Evolutionary conservation across 2,888 invertebrate species (phyloP).

Genomic region (Eurois occulta): DNA sequence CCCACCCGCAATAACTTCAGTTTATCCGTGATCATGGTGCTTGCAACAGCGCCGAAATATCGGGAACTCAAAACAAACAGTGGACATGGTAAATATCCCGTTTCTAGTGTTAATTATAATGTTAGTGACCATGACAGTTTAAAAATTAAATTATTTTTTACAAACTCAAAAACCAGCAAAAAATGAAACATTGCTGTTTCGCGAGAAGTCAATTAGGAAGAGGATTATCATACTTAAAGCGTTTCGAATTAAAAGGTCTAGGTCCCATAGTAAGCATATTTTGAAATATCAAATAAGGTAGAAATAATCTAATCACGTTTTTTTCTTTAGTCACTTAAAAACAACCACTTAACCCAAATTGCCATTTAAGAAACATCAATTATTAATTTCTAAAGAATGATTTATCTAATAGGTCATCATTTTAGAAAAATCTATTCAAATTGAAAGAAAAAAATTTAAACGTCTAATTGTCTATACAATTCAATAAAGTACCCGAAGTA

Average conservation of each 20-base stretch:
- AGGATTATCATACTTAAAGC: constrained; percentile 15
- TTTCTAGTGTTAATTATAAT: too few relatives aligned
- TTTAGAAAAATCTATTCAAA: background rate
- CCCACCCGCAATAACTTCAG: too few relatives aligned
- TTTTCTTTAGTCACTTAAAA: background rate
- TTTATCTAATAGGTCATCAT: background rate
- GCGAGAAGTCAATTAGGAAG: constrained; percentile 21
- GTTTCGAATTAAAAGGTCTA: constrained; percentile 48
- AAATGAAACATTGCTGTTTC: constrained; percentile 14
- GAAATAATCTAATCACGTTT: background rate
- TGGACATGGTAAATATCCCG: too few relatives aligned
- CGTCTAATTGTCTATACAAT: background rate
- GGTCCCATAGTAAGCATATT: constrained; percentile 16
- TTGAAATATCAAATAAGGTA: constrained; percentile 13
- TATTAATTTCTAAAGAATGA: background rate
- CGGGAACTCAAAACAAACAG: too few relatives aligned
- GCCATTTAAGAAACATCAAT: background rate
- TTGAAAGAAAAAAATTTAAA: background rate
- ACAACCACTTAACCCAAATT: background rate
- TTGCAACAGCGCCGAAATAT: too few relatives aligned
- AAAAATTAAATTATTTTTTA: background rate
- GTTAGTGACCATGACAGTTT: too few relatives aligned
- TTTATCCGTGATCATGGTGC: too few relatives aligned
- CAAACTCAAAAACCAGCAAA: background rate
- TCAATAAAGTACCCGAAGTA: background rate